phyloP scores from a whole-genome alignment of 2,888 invertebrate genomes.

The Latheticus oryzae region DNA sequence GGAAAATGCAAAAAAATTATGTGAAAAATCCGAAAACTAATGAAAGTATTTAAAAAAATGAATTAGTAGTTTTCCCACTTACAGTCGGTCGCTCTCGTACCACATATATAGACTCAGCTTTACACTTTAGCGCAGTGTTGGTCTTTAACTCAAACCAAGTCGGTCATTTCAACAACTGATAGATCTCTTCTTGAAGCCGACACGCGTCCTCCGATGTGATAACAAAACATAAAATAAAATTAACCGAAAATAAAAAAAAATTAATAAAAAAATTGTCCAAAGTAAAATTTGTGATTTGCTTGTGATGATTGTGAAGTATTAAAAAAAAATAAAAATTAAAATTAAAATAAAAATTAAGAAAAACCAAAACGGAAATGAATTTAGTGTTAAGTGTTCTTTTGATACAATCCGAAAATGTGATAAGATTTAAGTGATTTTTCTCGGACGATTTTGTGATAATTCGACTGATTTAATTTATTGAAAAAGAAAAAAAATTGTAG shows the following conservation, averaged over 20 bases:
- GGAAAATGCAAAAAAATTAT: no score
- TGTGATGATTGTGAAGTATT: constrained; percentile 38
- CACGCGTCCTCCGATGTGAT: constrained; percentile 50
- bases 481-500: no score
- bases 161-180: constrained; percentile 45
- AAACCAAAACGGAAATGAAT: constrained; percentile 7
- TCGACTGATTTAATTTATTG: constrained; percentile 38
- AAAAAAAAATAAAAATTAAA: no score
- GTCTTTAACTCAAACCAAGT: constrained; percentile 49
- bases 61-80: no score
- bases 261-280: constrained; percentile 34
- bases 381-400: constrained; percentile 28
- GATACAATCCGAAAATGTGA: constrained; percentile 44
- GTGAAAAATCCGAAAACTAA: no score
- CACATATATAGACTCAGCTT: constrained; percentile 58
- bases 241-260: constrained; percentile 26
- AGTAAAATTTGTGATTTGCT: constrained; percentile 23
- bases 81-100: no score
- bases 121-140: constrained; percentile 56
- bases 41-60: no score
- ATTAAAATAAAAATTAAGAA: no score
- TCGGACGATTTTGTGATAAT: constrained; percentile 27
- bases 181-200: constrained; percentile 48
- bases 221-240: constrained; percentile 30
- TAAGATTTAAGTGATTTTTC: constrained; percentile 43